A percentile compares a stretch with the other conserved stretches of the same genome.
These are phyloP conservation scores for Epizoanthus illoricatus DNA, from an alignment of 92 coral and sea anemone genomes.

Conservation along the genomic window DNA sequence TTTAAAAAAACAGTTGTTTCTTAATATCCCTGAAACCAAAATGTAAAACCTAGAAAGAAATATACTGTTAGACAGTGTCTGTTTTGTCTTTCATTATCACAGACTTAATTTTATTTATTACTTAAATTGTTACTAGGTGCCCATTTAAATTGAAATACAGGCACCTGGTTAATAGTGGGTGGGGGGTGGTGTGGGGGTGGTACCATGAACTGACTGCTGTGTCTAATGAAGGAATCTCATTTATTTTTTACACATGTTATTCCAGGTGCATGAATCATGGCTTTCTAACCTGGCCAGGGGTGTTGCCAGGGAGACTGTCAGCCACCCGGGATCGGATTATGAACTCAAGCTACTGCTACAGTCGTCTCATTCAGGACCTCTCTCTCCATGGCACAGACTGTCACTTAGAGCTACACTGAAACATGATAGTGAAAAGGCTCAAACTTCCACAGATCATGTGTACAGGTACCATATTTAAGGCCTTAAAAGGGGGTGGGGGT, in stretches of 20 bases:
- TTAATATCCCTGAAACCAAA: too few species aligned
- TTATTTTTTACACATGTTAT: neutral
- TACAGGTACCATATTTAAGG: neutral
- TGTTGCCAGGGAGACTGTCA: neutral
- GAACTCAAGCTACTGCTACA: conserved; percentile 81
- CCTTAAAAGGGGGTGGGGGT: too few species aligned
- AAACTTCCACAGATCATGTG: neutral
- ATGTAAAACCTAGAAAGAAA: too few species aligned
- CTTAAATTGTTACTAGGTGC: too few species aligned
- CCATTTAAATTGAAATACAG: too few species aligned
- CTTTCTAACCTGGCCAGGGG: conserved; percentile 20
- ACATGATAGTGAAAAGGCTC: conserved; percentile 36
- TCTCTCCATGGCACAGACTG: conserved; percentile 78
- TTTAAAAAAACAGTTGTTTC: too few species aligned
- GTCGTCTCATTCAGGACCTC: conserved; percentile 81
- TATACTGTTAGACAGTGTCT: too few species aligned
- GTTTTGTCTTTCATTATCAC: too few species aligned
- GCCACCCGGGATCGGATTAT: conserved; percentile 71
- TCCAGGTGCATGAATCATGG: conserved; percentile 38
- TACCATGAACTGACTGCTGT: too few species aligned
- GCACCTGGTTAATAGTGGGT: too few species aligned
- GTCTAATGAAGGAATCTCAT: neutral
- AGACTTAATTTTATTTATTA: too few species aligned
- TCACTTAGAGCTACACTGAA: conserved; percentile 62
- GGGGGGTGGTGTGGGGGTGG: too few species aligned